Base-by-base conservation (phyloP, 2,797 vertebrate species). In the Halcyon chelicuti region DNA sequence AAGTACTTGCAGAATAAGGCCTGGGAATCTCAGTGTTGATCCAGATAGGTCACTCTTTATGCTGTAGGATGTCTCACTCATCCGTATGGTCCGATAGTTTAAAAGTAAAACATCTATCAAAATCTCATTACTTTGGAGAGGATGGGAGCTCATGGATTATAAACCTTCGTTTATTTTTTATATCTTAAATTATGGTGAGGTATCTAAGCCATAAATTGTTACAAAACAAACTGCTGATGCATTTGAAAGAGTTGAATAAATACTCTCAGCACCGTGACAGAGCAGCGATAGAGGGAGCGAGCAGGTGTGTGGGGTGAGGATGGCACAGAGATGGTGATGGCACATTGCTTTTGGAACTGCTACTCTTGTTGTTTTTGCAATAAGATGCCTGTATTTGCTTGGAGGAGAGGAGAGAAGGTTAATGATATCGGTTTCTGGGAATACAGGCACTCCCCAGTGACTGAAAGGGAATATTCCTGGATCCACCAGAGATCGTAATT, bases 351-450 rank as follows among this genome's bases (percentile, higher is more conserved):
- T 96, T 61, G 77, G 92, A 94, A 72, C 93, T 40, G 62, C 87
- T 65, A 22, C 95, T 90, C 77, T 10, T 97, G 89, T 96, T 97
- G 84, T 63, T 94, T 96, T 97, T 94, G 96, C 95, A 97, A 97
- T 31, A 51, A 58, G 86, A 97, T 84, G 89, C 97, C 81, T 5
- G 3, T 86, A 57, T 92, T 96, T 95, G 42, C 87, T 84, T 8
- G 20, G 83, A 89, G 85, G 44, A 84, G 85, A 90, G 88, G 85
- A 94, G 96, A 68, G 61, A 68, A 97, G 95, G 92, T 95, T 93
- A 95, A 58, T 33, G 91, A 55, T 92, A 84, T 61, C 39, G 1
- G 84, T 96, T 96, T 85, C 95, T 95, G 92, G 93, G 95, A 97
- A 96, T 51, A 65, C 81, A 93, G 80, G 68, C 93, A 86, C 94